Evolutionary conservation across 2,797 vertebrate genomes (phyloP).

Genomic region (Numenius phaeopus): DNA sequence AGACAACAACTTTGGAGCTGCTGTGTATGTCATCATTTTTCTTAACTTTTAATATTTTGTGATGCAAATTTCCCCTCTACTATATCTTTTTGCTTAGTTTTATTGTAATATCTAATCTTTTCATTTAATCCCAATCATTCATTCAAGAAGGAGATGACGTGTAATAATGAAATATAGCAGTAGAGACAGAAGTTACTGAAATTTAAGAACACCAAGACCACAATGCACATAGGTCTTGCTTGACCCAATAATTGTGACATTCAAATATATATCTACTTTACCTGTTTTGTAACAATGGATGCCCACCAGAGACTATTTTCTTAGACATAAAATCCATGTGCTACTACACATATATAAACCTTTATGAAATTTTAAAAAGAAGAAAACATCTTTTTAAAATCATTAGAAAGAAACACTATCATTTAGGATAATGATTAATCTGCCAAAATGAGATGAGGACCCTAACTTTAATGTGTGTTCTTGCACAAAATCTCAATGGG

Average conservation of each 20-base stretch:
- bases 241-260: not conserved
- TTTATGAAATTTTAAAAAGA: not conserved
- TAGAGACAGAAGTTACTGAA: not conserved
- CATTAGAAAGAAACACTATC: not conserved
- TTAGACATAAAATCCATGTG: not conserved
- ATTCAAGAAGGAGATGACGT: not conserved
- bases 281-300: not conserved
- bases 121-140: not conserved
- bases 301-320: not conserved
- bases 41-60: not conserved
- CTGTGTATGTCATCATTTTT: not conserved
- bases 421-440: slow-evolving; percentile 58
- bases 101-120: not conserved
- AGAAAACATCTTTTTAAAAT: not conserved
- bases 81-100: not conserved
- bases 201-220: not conserved
- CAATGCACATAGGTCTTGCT: not conserved
- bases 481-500: slow-evolving; percentile 64
- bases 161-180: not conserved
- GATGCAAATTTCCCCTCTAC: not conserved
- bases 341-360: not conserved
- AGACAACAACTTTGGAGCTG: slow-evolving; percentile 37
- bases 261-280: not conserved
- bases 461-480: slow-evolving; percentile 66
- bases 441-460: slow-evolving; percentile 58